phyloP scores from a whole-genome alignment of 1,140 invertebrate genomes.

The Maniola jurtina region DNA sequence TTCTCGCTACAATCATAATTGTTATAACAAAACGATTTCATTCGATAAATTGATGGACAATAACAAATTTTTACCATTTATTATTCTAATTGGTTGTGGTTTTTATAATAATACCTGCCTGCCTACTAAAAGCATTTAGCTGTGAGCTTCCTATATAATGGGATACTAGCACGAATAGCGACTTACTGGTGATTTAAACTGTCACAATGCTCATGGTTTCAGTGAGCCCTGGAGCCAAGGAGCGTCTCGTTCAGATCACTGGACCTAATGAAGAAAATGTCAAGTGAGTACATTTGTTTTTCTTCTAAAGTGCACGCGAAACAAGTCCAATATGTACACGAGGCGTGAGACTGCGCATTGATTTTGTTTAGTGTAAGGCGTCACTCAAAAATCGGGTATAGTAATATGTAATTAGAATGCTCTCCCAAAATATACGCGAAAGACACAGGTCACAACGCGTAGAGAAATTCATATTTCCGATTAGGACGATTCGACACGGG shows the following conservation, averaged over 20 bases:
- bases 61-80: conserved; percentile 4
- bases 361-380: too few species aligned
- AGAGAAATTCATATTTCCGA: too few species aligned
- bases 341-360: too few species aligned
- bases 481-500: too few species aligned
- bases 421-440: too few species aligned
- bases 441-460: too few species aligned
- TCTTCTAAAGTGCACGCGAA: too few species aligned
- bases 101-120: conserved; percentile 21
- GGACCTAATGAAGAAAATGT: conserved; percentile 95
- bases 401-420: too few species aligned
- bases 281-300: conserved; percentile 83
- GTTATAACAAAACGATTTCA: background rate
- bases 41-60: background rate
- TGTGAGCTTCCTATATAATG: conserved; percentile 49
- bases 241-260: conserved; percentile 95
- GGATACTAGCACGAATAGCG: conserved; percentile 20
- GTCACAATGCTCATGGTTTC: conserved; percentile 54
- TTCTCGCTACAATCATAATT: background rate
- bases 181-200: background rate
- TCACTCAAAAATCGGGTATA: too few species aligned
- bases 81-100: conserved; percentile 21
- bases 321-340: too few species aligned
- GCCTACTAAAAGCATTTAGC: conserved; percentile 43
- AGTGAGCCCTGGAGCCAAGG: conserved; percentile 95